Percentiles rank a stretch among this genome's conserved stretches.
Evolutionary conservation across 2,888 invertebrate species (phyloP).

Genomic region (Ichneumoninae sp.): DNA sequence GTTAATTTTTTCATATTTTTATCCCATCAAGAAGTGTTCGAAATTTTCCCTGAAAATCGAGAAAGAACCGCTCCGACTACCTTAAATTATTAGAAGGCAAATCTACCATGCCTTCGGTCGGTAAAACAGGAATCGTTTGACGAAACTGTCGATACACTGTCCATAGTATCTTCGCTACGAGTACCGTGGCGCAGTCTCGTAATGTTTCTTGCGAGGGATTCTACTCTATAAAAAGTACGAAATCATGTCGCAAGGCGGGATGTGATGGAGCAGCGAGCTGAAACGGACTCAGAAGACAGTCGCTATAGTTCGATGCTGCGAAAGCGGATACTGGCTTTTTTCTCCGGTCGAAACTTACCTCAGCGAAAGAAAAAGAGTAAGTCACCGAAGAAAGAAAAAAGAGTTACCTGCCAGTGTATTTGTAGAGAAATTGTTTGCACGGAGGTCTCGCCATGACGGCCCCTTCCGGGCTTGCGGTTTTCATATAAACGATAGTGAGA

Average conservation of each 20-base stretch:
- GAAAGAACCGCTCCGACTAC: too few relatives aligned
- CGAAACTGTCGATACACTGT: too few relatives aligned
- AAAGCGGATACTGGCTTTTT: slow-evolving; percentile 11
- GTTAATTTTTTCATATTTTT: too few relatives aligned
- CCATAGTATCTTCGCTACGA: too few relatives aligned
- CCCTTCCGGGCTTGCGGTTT: slow-evolving; percentile 8
- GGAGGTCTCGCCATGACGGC: background rate
- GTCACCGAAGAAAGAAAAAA: background rate
- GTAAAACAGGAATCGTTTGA: too few relatives aligned
- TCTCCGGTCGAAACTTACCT: slow-evolving; percentile 2
- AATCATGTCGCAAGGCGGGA: slow-evolving; percentile 31
- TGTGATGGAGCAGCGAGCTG: slow-evolving; percentile 14
- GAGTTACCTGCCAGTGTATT: slow-evolving; percentile 1
- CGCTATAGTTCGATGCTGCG: slow-evolving; percentile 16
- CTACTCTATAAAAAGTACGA: slow-evolving; percentile 3
- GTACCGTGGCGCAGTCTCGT: background rate
- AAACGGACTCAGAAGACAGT: slow-evolving; percentile 33
- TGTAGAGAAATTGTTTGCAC: slow-evolving; percentile 14
- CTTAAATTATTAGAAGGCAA: too few relatives aligned
- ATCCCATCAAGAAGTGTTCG: too few relatives aligned
- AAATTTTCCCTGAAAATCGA: too few relatives aligned
- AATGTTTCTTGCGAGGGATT: background rate
- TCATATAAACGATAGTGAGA: slow-evolving; percentile 10
- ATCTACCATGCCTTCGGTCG: too few relatives aligned
- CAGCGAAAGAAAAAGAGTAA: background rate